Evolutionary conservation across 2,113 vertebrate species (phyloP), one percentile per base, ranked within the genome.

Genomic region (human (Homo sapiens)): DNA sequence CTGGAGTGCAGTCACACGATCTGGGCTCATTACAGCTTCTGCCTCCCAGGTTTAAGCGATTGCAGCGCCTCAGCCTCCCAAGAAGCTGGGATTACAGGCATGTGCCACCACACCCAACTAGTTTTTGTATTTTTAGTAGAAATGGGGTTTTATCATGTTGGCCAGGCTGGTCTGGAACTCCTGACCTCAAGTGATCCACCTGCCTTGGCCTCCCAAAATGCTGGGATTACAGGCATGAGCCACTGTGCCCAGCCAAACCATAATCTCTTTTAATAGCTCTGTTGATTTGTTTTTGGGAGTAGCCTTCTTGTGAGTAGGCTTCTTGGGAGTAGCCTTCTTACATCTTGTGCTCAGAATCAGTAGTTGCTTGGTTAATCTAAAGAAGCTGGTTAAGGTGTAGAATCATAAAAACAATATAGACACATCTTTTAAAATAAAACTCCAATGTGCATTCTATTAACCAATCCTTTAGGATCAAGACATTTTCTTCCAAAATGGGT

Each of bases 361-460:
- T 35, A 40, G 17, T 85, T 84, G 70, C 35, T 90, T 75, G 8
- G n/a, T 78, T 94, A 70, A 85, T 82, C 25, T 61, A 73, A 78
- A 94, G 18, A 79, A 87, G 35, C 13, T 87, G 38, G 38, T 52
- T 78, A 86, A 87, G 13, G 27, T 92, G 14, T 14, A 11, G 5
- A 75, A 80, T 89, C 32, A 73, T 10, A 48, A 93, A 79, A 95
- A 95, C 23, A 22, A 79, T 59, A 55, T 50, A 87, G 75, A 76
- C 2, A 17, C 9, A 85, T 75, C 23, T 92, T 75, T 85, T 80
- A 72, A 97, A 94, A 61, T 94, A 94, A 95, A 90, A 40, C 38
- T 55, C 32, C 38, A 72, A 11, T 38, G 18, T 38, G 35, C n/a
- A 75, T 43, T 68, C 18, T 85, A 18, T 80, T 70, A 89, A 12